Conservation (phyloP, 2,113 vertebrate genomes). For the Felis catus region DNA sequence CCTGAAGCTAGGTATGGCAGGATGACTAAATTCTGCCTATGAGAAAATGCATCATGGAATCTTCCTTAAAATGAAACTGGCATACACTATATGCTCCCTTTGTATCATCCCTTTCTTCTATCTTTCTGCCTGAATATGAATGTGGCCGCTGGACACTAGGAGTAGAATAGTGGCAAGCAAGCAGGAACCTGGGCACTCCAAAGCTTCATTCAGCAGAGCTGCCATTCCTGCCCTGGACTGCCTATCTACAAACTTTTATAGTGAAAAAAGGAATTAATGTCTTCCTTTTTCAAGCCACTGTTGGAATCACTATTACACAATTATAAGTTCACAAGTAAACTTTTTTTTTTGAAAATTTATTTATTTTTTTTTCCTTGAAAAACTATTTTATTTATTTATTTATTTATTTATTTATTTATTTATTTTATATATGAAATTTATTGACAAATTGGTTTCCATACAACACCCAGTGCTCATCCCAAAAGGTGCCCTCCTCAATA, state of each 20-base stretch:
- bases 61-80: not conserved
- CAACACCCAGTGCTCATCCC: too few species aligned
- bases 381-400: too few species aligned
- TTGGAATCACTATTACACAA: not conserved
- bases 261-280: not conserved
- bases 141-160: not conserved
- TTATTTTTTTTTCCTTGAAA: too few species aligned
- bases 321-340: not conserved
- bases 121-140: not conserved
- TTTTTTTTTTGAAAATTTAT: too few species aligned
- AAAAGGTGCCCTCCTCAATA: too few species aligned
- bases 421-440: too few species aligned
- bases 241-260: not conserved
- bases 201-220: not conserved
- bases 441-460: too few species aligned
- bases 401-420: too few species aligned
- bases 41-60: not conserved
- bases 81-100: not conserved
- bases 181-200: not conserved
- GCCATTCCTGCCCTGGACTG: not conserved
- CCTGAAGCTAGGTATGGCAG: not conserved
- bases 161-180: not conserved
- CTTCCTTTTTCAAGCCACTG: not conserved
- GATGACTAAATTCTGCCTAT: not conserved
- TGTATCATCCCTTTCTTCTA: not conserved